A percentile compares a stretch with the other conserved stretches of the same genome.
Evolutionary conservation across 2,113 vertebrate genomes (phyloP).

Genomic region (Egretta garzetta): DNA sequence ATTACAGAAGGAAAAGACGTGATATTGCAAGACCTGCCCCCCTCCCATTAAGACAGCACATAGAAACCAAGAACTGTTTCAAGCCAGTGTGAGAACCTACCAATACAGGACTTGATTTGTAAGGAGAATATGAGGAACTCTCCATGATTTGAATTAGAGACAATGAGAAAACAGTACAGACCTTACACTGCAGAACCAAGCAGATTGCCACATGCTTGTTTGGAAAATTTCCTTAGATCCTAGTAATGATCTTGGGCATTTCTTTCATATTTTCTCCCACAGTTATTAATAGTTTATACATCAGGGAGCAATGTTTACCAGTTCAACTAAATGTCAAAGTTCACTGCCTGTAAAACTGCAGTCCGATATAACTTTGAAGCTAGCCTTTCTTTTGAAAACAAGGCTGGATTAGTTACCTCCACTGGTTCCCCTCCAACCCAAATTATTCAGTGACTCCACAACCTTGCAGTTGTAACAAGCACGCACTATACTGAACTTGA

Average conservation of each 20-base stretch:
- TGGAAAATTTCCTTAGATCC: background rate
- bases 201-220: background rate
- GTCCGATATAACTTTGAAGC: background rate
- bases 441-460: background rate
- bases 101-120: background rate
- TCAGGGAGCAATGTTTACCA: background rate
- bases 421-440: background rate
- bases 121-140: background rate
- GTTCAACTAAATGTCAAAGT: background rate
- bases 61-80: background rate
- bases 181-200: background rate
- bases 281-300: background rate
- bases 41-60: background rate
- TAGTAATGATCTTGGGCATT: background rate
- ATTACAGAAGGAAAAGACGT: background rate
- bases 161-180: background rate
- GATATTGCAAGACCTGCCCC: background rate
- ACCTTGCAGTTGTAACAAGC: background rate
- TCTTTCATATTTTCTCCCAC: background rate
- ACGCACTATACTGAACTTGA: background rate
- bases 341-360: background rate
- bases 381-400: background rate
- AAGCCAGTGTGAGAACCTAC: background rate
- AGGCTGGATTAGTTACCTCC: background rate
- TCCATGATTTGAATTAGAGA: background rate